Evolutionary conservation across 1,140 invertebrate species (phyloP), one percentile per base, ranked within the genome.

Genomic region (Solenopsis fugax): DNA sequence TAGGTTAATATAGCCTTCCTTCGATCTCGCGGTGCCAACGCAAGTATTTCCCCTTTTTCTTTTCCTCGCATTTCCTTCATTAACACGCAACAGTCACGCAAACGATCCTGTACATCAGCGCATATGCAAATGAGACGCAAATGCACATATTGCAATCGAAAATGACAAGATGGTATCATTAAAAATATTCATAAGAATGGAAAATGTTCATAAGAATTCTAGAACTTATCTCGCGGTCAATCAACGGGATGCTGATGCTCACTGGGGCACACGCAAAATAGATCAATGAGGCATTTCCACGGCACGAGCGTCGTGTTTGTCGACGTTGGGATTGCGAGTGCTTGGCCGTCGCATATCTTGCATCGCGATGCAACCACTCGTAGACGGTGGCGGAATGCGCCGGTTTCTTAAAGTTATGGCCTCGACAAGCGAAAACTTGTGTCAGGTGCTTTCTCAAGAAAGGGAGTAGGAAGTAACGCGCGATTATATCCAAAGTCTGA

Each of bases 241-340:
- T 13, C 52, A 3, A 9, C 18, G n/a, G 6, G 21, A 45, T 72
- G 6, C 3, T 45, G 60, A 9, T 62, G 24, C 37, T 64, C 41
- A 2, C 76, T 56, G 18, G 48, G 50, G 34, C 52, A 56, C 67
- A 10, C 10, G 77, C 67, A 29, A 82, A 56, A 82, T 82, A 72
- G 67, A 72, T 82, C 67, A 82, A 82, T 82, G 52, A 72, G 21
- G 67, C 37, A 82, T 82, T 56, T 56, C 78, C 37, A 18, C 24
- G 45, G 4, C 12, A 16, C 34, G 13, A 24, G 5, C 37, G 41
- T 81, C 78, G 21, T 72, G 65, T 72, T 72, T 82, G 65, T 56
- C 78, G 52, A 24, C 13, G 65, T 72, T 82, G 78, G 52, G 52
- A 82, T 82, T 82, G 37, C 65, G 54, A 82, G 34, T 41, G 24